Conservation (phyloP, 2,888 invertebrate genomes). For the Catocala sponsa region DNA sequence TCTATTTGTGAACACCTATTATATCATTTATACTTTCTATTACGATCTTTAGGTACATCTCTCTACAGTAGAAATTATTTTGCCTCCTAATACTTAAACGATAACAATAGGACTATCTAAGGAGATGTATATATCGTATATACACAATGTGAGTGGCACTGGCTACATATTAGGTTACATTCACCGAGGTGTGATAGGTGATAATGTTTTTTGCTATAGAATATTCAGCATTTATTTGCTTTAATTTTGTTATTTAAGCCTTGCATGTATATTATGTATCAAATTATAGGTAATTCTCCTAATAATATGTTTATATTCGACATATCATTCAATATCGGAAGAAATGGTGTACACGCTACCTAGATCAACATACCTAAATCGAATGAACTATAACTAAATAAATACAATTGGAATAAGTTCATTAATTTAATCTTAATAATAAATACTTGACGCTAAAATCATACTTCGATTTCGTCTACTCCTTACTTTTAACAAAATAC, state of each 20-base stretch:
- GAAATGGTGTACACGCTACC: conserved; percentile 47
- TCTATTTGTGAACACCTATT: conserved; percentile 79
- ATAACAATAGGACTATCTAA: conserved; percentile 83
- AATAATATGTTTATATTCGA: conserved; percentile 23
- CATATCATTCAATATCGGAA: conserved; percentile 41
- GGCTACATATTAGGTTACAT: conserved; percentile 63
- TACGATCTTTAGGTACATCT: conserved; percentile 66
- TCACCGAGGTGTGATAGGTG: conserved; percentile 26
- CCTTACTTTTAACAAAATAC: conserved; percentile 52
- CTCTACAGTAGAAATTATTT: conserved; percentile 75
- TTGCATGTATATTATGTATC: conserved; percentile 26
- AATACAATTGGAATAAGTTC: conserved; percentile 44
- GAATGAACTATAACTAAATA: conserved; percentile 43
- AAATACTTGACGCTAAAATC: conserved; percentile 43
- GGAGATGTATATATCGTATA: conserved; percentile 70
- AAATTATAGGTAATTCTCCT: conserved; percentile 30
- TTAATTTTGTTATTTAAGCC: conserved; percentile 27
- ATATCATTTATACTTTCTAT: conserved; percentile 61
- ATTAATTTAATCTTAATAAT: conserved; percentile 38
- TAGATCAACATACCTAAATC: conserved; percentile 40
- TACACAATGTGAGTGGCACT: conserved; percentile 82
- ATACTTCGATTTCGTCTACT: conserved; percentile 41
- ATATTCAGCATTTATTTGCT: conserved; percentile 7
- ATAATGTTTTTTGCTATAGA: conserved; percentile 15
- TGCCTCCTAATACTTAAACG: conserved; percentile 68